These are phyloP conservation scores for Ophthalmolycus amberensis DNA, from an alignment of 2,113 vertebrate genomes.

Conservation along the genomic window DNA sequence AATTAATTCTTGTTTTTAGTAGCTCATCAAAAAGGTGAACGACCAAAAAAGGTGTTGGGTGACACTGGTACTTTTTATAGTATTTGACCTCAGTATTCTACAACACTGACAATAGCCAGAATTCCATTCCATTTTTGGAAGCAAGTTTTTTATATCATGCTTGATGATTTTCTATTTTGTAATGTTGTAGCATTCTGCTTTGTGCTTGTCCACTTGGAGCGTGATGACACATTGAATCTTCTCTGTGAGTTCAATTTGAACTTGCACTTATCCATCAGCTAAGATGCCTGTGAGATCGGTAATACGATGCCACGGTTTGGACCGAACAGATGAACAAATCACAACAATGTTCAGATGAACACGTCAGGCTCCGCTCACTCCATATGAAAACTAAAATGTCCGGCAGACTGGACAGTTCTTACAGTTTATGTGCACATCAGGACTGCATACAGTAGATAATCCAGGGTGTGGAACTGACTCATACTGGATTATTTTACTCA, in stretches of 20 bases:
- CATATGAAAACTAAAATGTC: not conserved
- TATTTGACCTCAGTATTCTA: not conserved
- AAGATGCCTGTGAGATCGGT: no score
- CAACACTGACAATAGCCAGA: not conserved
- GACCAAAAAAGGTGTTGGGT: not conserved
- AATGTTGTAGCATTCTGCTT: not conserved
- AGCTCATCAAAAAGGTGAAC: not conserved
- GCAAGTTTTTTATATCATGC: not conserved
- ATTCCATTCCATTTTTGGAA: not conserved
- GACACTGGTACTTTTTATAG: not conserved
- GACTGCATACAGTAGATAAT: not conserved
- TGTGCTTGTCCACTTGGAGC: not conserved
- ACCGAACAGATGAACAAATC: not conserved
- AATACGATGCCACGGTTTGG: not conserved
- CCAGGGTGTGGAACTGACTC: not conserved
- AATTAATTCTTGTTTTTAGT: not conserved
- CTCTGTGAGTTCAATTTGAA: not conserved
- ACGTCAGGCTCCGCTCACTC: not conserved
- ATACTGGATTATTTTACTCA: not conserved
- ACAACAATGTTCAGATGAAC: not conserved
- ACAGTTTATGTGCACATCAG: constrained; percentile 5
- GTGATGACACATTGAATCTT: not conserved
- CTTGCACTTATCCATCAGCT: not conserved
- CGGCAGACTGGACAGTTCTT: not conserved
- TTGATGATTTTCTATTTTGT: no score